phyloP scores from a whole-genome alignment of 35 echinoderm and acorn worm species.

The Ophioderma brevispina region DNA sequence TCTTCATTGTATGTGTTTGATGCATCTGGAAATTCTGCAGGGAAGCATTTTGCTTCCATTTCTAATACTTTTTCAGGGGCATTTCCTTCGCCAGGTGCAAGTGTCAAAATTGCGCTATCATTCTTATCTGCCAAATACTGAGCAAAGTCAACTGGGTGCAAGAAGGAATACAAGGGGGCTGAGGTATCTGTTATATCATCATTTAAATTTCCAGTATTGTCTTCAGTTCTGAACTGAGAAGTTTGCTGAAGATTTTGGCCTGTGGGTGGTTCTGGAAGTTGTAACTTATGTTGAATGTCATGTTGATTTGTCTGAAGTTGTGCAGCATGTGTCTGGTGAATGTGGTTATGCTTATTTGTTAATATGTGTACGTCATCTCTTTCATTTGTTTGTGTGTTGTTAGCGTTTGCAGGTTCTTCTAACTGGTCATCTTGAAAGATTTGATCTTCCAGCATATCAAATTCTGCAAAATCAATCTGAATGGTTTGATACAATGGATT shows the following conservation, averaged over 20 bases:
- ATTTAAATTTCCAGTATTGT: background rate
- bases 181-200: background rate
- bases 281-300: no score
- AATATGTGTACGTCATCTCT: conserved; percentile 34
- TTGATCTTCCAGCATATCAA: conserved; percentile 21
- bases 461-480: conserved; percentile 21
- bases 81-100: conserved; percentile 78
- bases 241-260: no score
- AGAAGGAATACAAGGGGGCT: background rate
- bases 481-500: conserved; percentile 48
- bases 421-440: background rate
- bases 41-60: conserved; percentile 32
- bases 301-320: no score
- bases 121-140: no score
- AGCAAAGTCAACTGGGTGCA: no score
- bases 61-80: conserved; percentile 52
- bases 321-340: no score
- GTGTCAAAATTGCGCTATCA: conserved; percentile 10
- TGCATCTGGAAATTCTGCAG: conserved; percentile 53
- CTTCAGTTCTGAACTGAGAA: background rate
- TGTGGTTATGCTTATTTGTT: no score
- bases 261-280: no score
- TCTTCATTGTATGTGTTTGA: conserved; percentile 22
- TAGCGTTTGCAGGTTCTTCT: background rate
- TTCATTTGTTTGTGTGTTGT: background rate